phyloP scores from a whole-genome alignment of 2,888 invertebrate genomes.

The Prenolepis imparis region DNA sequence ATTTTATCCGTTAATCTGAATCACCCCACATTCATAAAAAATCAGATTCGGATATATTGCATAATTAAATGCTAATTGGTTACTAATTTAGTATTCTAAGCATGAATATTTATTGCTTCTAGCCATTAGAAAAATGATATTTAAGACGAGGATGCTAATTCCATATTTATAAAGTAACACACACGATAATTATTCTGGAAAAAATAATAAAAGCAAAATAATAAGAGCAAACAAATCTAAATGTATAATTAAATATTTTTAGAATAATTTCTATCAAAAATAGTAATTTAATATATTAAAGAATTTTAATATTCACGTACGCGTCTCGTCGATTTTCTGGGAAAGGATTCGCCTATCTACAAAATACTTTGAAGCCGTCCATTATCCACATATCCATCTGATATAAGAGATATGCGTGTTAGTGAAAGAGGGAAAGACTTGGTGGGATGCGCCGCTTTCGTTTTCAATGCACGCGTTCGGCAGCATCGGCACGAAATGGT shows the following conservation, averaged over 20 bases:
- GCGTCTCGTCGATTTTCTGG: neutral
- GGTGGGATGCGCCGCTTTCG: constrained; percentile 34
- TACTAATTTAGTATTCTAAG: no score
- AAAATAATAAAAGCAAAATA: neutral
- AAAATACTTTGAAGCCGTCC: neutral
- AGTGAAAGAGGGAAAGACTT: neutral
- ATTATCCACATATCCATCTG: constrained; percentile 5
- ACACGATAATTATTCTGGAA: no score
- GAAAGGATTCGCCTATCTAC: neutral
- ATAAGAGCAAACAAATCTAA: neutral
- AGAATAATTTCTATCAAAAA: neutral
- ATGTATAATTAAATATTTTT: constrained; percentile 1
- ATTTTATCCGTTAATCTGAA: no score
- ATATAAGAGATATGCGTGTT: constrained; percentile 13
- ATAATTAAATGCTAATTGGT: no score
- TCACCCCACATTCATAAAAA: neutral
- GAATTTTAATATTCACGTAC: neutral
- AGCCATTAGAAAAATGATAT: no score
- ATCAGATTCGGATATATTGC: neutral
- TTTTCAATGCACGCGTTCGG: constrained; percentile 42
- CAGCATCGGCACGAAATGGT: constrained; percentile 27
- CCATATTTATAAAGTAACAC: no score
- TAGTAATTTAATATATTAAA: neutral
- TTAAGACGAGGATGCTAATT: no score
- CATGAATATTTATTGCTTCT: no score